These are phyloP conservation scores for Phasianus colchicus DNA, from an alignment of 2,113 vertebrate genomes.

Conservation along the genomic window DNA sequence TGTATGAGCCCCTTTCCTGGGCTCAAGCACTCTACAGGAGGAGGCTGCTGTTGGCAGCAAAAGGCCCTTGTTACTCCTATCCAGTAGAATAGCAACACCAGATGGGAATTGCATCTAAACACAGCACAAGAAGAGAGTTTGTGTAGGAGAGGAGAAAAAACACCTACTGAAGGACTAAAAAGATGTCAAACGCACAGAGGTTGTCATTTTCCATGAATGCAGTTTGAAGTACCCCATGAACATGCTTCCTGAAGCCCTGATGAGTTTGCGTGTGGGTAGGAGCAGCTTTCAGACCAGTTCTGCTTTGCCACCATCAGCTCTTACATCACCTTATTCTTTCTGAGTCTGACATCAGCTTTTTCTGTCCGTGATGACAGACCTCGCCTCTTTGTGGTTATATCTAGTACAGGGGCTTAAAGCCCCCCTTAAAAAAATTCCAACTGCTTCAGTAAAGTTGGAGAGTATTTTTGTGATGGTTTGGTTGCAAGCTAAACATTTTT, in stretches of 20 bases:
- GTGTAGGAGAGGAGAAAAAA: not conserved
- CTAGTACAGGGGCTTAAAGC: not conserved
- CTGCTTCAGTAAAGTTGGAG: not conserved
- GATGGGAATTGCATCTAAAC: not conserved
- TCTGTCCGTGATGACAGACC: not conserved
- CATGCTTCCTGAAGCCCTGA: not conserved
- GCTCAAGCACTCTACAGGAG: accelerated
- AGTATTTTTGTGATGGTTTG: not conserved
- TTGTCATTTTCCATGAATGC: not conserved
- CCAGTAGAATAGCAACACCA: not conserved
- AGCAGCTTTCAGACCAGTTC: not conserved
- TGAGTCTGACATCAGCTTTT: not conserved
- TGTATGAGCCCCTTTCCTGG: not conserved
- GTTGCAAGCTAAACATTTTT: not conserved
- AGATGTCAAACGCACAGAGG: not conserved
- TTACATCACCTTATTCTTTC: not conserved
- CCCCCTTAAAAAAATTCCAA: not conserved
- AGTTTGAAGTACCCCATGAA: not conserved
- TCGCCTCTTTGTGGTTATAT: accelerated
- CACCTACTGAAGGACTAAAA: not conserved
- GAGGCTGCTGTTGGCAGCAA: not conserved
- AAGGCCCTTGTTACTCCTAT: not conserved
- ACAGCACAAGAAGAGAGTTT: not conserved
- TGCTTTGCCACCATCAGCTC: not conserved
- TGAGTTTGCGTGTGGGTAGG: not conserved